Base-by-base conservation (phyloP, 2,113 vertebrate genomes). In the Castor canadensis region DNA sequence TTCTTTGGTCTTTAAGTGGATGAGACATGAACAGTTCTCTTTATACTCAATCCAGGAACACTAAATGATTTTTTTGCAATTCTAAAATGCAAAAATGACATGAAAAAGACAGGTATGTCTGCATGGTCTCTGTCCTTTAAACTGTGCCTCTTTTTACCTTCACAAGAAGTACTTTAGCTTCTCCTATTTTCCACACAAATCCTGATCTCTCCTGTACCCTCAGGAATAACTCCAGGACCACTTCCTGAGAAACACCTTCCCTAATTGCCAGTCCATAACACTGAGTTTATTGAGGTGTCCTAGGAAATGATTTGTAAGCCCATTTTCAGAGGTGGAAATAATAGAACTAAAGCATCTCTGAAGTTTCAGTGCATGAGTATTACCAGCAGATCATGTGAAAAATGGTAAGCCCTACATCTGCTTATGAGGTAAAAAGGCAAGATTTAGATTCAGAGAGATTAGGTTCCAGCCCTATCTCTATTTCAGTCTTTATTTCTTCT, bases 51-150 rank as follows among this genome's bases (percentile, higher is more conserved):
- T 86, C 60, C 26, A 73, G 17, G 28, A 73, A 64, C 40, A 60
- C 24, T 56, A 83, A 84, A 56, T 77, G 26, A 71, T 54, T 80
- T 64, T 83, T 54, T 76, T 73, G 84, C 52, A n/a, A 77, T 81
- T 75, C 11, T 17, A 93, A 87, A 13, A 72, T 60, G 6, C 32
- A 69, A 54, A 62, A 47, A 60, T 13, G 7, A 45, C 67, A 71
- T 45, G 67, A 80, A 66, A 47, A 66, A 77, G 58, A 80, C 9
- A 69, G 38, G 20, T 19, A 13, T 4, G 1, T 71, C 43, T 5
- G 24, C 9, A 64, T 95, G n/a, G n/a, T n/a, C n/a, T n/a, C n/a
- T 49, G 1, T 35, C n/a, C 32, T n/a, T 62, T 54, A 43, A 58
- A 81, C 28, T 73, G 20, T 67, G 16, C 28, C 45, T 87, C 43